Conservation (phyloP, 2,888 invertebrate species). For the Pristionchus japonicus region DNA sequence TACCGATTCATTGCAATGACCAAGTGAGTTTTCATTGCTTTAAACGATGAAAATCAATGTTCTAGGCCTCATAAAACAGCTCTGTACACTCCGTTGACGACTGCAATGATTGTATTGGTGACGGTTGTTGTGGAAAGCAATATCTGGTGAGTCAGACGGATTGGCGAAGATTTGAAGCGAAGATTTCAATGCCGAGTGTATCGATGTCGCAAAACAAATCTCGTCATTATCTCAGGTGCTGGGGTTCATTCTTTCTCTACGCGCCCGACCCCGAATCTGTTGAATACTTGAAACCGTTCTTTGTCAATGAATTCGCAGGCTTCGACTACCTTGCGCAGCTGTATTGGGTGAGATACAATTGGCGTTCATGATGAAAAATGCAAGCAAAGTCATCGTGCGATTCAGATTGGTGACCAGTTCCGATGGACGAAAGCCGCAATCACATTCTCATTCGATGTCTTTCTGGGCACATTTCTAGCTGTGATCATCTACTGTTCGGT, state of each 20-base stretch:
- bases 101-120: neutral
- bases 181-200: too few species aligned
- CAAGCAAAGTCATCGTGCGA: neutral
- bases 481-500: neutral
- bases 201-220: too few species aligned
- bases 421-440: neutral
- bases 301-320: neutral
- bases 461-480: neutral
- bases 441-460: neutral
- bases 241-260: neutral
- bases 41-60: neutral
- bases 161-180: too few species aligned
- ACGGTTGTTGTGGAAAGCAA: neutral
- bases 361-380: neutral
- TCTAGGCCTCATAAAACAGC: neutral
- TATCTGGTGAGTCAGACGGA: neutral
- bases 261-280: neutral
- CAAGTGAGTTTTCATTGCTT: neutral
- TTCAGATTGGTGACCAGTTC: neutral
- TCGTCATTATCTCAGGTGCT: neutral
- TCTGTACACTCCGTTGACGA: neutral
- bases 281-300: neutral
- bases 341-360: neutral
- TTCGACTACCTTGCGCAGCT: neutral
- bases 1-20: neutral